A percentile compares a stretch with the other conserved stretches of the same genome.
These are phyloP conservation scores for Pelmatolapia mariae DNA, from an alignment of 2,113 vertebrate genomes.

Conservation along the genomic window DNA sequence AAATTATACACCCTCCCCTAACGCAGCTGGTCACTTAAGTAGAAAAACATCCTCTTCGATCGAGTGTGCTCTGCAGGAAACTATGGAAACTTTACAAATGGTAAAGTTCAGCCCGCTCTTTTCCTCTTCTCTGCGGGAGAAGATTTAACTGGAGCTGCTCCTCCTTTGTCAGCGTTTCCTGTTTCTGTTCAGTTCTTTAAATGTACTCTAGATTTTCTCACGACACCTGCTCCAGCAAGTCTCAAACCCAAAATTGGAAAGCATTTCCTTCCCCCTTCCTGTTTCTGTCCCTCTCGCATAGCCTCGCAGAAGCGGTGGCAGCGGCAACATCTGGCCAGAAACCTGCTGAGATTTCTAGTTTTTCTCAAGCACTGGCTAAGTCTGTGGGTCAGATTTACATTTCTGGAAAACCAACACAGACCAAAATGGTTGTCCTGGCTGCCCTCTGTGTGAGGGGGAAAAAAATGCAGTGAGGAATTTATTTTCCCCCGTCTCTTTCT, in stretches of 20 bases:
- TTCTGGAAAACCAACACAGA: conserved; percentile 48
- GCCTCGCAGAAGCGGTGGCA: neutral
- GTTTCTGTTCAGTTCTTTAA: neutral
- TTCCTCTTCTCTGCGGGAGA: neutral
- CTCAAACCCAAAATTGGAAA: neutral
- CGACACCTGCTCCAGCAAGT: conserved; percentile 35
- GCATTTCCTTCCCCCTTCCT: neutral
- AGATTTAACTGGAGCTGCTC: neutral
- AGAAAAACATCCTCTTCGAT: conserved; percentile 35
- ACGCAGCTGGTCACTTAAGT: conserved; percentile 14
- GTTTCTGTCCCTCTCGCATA: neutral
- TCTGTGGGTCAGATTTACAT: conserved; percentile 28
- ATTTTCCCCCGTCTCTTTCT: neutral
- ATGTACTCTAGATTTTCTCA: neutral
- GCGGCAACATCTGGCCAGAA: conserved; percentile 15
- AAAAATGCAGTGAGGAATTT: conserved; percentile 35
- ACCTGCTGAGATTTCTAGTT: conserved; percentile 20
- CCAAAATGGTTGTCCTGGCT: neutral
- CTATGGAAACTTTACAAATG: neutral
- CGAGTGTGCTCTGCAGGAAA: neutral
- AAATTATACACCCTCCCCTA: conserved; percentile 14
- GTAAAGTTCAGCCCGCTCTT: neutral
- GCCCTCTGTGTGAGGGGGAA: neutral
- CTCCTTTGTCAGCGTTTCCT: neutral
- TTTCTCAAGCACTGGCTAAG: neutral